Base-by-base conservation (phyloP, 2,888 invertebrate species). In the Hypomecis punctinalis region DNA sequence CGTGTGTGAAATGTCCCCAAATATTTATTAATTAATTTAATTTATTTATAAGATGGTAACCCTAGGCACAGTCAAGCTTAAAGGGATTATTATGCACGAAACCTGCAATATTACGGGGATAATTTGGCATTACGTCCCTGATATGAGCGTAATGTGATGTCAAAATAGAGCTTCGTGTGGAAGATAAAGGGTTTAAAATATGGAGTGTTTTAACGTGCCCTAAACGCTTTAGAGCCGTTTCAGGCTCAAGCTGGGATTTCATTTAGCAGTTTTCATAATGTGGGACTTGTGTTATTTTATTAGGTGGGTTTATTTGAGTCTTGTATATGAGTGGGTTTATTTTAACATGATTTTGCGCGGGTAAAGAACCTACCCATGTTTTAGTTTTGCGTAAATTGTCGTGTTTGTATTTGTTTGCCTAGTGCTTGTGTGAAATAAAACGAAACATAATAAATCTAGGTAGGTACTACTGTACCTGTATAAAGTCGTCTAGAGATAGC, bases 61-160 rank as follows among this genome's bases (percentile, higher is more conserved):
- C 23, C 23, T 23, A 23, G 59, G 49, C 48, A 45, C 54, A 45
- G 54, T 13, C 43, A 37, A 13, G 58, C 52, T 40, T 56, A 64
- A 60, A 60, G 51, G 45, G 60, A 60, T 64, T 60, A 64, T 56
- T 63, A 64, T 64, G 59, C 63, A 64, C 49, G 56, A 64, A 60
- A 36, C 64, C 47, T 64, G 51, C 56, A 60, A 59, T 60, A 56
- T 64, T 51, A 60, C 46, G 35, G 46, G 55, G 55, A 60, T 59
- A 64, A 60, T 64, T 64, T 56, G 55, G 60, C 47, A 47, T 60
- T 60, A 64, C 35, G 45, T 43, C 13, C 55, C 40, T 59, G 59
- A 59, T 64, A 64, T 48, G 49, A 42, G 6, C 49, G 40, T 56
- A 51, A 64, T 60, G 64, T 51, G 37, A 60, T 56, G 64, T 64